phyloP scores from a whole-genome alignment of 2,888 invertebrate genomes.

The Cyaniris semiargus region DNA sequence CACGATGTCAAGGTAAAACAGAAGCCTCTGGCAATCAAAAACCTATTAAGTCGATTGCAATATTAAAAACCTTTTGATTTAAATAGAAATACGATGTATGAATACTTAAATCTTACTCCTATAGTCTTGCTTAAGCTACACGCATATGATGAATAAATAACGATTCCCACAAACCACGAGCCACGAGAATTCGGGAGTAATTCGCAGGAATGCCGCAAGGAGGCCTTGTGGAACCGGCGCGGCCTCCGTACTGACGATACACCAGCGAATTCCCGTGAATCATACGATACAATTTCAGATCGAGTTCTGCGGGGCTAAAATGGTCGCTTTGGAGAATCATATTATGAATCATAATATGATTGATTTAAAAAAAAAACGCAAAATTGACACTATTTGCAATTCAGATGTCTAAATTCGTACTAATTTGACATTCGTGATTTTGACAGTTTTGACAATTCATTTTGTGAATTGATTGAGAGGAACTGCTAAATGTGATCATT shows the following conservation, averaged over 20 bases:
- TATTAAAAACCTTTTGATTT: neutral
- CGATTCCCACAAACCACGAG: neutral
- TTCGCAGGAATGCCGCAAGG: conserved; percentile 14
- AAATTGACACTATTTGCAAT: too few species aligned
- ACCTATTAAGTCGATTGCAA: conserved; percentile 10
- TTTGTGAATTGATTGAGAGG: too few species aligned
- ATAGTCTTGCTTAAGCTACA: neutral
- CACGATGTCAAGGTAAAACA: conserved; percentile 5
- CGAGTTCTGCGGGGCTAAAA: too few species aligned
- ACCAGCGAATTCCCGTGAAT: neutral
- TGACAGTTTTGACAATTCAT: too few species aligned
- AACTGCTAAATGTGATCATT: too few species aligned
- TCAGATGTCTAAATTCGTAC: too few species aligned
- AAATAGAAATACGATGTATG: neutral
- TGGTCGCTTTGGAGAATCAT: too few species aligned
- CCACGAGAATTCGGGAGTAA: conserved; percentile 11
- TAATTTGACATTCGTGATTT: too few species aligned
- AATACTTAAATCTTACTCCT: neutral
- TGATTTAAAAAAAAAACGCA: too few species aligned
- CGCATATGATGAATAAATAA: neutral
- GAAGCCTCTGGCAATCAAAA: conserved; percentile 3
- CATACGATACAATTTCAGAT: conserved; percentile 9
- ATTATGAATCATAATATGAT: too few species aligned
- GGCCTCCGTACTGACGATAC: neutral
- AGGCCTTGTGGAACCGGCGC: neutral